Evolutionary conservation across 2,888 invertebrate genomes (phyloP).

Genomic region (Sympetrum striolatum): DNA sequence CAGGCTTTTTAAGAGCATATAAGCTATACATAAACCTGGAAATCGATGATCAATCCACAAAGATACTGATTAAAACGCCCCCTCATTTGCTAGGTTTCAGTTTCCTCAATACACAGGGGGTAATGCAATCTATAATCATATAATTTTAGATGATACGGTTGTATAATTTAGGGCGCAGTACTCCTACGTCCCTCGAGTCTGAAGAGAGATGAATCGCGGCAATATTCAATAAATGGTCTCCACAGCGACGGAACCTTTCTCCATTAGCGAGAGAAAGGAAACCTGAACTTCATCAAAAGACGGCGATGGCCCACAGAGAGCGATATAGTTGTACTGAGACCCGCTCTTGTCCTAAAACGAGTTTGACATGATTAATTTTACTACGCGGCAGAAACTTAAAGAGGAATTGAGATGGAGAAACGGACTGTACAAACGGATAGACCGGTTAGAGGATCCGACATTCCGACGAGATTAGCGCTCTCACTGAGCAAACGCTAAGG

Average conservation of each 20-base stretch:
- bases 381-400: neutral
- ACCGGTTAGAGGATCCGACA: neutral
- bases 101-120: too few species aligned
- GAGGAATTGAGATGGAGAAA: neutral
- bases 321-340: neutral
- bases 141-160: too few species aligned
- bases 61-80: too few species aligned
- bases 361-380: neutral
- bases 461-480: neutral
- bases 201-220: too few species aligned
- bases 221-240: neutral
- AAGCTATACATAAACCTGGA: too few species aligned
- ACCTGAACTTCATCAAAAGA: neutral
- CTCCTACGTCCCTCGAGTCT: too few species aligned
- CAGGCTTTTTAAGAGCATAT: too few species aligned
- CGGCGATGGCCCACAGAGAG: neutral
- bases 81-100: too few species aligned
- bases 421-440: too few species aligned
- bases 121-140: too few species aligned
- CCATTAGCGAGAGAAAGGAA: neutral
- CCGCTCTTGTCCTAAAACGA: neutral
- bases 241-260: neutral
- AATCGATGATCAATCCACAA: too few species aligned
- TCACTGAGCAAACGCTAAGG: neutral
- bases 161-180: too few species aligned